Percentiles rank a stretch among this genome's conserved stretches.
These are phyloP conservation scores for Accipiter virgatus DNA, from an alignment of 2,113 vertebrate species.

Conservation along the genomic window DNA sequence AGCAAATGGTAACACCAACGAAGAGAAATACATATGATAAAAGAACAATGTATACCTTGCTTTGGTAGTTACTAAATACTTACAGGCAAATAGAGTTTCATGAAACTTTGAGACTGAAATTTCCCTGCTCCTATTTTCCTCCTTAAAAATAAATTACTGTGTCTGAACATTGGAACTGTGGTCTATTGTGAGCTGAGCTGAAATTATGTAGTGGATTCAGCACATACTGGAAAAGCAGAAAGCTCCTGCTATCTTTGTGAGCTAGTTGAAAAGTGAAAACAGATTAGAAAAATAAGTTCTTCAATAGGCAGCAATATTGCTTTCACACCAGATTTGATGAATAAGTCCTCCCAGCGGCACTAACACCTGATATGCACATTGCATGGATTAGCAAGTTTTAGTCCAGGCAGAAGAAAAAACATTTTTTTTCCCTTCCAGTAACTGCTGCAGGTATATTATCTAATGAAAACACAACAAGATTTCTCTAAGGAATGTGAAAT, in stretches of 20 bases:
- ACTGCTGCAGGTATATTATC: conserved; percentile 53
- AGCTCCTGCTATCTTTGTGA: conserved; percentile 51
- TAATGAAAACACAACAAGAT: conserved; percentile 63
- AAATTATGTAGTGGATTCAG: conserved; percentile 50
- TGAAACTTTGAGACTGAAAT: not conserved
- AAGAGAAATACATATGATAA: not conserved
- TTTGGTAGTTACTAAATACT: not conserved
- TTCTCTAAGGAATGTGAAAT: conserved; percentile 61
- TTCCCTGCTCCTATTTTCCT: not conserved
- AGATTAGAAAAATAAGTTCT: conserved; percentile 60
- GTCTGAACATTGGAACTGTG: conserved; percentile 12
- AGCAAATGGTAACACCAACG: not conserved
- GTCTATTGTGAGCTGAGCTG: conserved; percentile 24
- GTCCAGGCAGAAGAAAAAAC: conserved; percentile 3
- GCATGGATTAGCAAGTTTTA: conserved; percentile 53
- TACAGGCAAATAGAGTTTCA: not conserved
- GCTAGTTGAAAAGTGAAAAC: conserved; percentile 37
- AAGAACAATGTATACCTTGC: not conserved
- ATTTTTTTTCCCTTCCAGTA: not conserved
- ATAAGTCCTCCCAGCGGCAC: conserved; percentile 41
- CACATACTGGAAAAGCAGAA: conserved; percentile 27
- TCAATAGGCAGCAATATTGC: conserved; percentile 49
- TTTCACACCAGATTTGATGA: conserved; percentile 45
- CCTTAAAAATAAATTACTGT: conserved; percentile 24
- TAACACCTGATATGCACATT: conserved; percentile 47